Conservation (phyloP, 2,797 vertebrate species). For the Melanogrammus aeglefinus region DNA sequence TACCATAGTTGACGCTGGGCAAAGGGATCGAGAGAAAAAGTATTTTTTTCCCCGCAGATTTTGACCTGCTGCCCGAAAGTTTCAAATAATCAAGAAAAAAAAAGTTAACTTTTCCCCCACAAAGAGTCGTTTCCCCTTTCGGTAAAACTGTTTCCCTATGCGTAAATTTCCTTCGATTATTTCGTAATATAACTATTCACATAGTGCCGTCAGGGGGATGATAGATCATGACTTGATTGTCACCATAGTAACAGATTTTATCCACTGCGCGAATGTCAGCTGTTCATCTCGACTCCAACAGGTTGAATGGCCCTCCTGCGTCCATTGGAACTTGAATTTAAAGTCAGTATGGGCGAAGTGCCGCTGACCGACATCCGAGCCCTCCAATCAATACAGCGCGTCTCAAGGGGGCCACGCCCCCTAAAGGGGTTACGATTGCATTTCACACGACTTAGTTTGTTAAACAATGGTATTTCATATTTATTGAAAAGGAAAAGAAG, state of each 20-base stretch:
- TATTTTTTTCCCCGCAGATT: conserved; percentile 1
- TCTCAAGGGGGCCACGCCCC: conserved; percentile 41
- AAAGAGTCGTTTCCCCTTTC: background rate
- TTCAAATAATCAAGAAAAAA: conserved; percentile 21
- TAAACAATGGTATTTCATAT: no score
- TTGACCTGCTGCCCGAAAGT: conserved; percentile 40
- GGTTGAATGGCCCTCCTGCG: conserved; percentile 54
- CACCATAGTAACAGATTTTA: conserved; percentile 53
- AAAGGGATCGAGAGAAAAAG: conserved; percentile 24
- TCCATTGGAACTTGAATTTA: conserved; percentile 68
- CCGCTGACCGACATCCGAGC: conserved; percentile 43
- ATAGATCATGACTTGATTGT: conserved; percentile 41
- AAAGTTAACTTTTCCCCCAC: background rate
- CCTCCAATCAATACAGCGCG: conserved; percentile 56
- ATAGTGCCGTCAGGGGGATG: conserved; percentile 46
- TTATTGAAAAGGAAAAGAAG: no score
- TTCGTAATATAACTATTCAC: conserved; percentile 46
- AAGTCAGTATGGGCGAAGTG: conserved; percentile 50
- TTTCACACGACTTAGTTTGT: no score
- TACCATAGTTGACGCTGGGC: conserved; percentile 57
- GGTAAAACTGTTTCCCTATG: background rate
- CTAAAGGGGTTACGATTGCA: no score
- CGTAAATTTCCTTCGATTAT: conserved; percentile 36
- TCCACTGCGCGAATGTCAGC: conserved; percentile 58
- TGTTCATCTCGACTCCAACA: conserved; percentile 59